Conservation (phyloP, 2,797 vertebrate genomes). For the Simalia tracyae region DNA sequence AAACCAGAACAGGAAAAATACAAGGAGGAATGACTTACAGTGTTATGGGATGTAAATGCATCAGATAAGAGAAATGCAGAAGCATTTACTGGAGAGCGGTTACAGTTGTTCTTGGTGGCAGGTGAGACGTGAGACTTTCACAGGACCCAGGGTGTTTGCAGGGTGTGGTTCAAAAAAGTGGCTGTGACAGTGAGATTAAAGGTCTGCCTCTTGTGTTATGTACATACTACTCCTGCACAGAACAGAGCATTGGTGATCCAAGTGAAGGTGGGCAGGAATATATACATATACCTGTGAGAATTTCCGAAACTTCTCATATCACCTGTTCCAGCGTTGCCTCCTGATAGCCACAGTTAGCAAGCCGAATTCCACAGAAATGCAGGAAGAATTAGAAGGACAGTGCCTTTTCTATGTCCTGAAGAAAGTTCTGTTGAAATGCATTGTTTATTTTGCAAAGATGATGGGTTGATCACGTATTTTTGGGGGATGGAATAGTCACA, state of each 20-base stretch:
- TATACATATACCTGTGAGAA: neutral
- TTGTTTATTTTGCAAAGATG: neutral
- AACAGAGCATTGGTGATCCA: neutral
- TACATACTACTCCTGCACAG: neutral
- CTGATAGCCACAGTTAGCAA: neutral
- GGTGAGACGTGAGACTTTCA: conserved; percentile 4
- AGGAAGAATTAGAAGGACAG: neutral
- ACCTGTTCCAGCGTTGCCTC: neutral
- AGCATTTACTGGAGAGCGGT: neutral
- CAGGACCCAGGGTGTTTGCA: neutral
- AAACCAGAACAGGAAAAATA: neutral
- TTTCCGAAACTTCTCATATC: neutral
- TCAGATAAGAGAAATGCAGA: neutral
- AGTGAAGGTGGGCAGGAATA: neutral
- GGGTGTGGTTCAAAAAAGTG: neutral
- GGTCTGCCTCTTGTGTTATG: neutral
- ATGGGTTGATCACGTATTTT: neutral
- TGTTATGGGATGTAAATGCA: neutral
- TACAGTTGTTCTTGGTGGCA: accelerated
- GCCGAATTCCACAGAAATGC: neutral
- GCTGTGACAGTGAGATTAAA: neutral
- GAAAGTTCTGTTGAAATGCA: neutral
- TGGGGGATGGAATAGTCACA: neutral
- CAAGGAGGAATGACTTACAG: neutral
- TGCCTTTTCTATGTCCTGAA: neutral